Evolutionary conservation across 2,888 invertebrate species (phyloP).

Genomic region (Dysmachus trigonus): DNA sequence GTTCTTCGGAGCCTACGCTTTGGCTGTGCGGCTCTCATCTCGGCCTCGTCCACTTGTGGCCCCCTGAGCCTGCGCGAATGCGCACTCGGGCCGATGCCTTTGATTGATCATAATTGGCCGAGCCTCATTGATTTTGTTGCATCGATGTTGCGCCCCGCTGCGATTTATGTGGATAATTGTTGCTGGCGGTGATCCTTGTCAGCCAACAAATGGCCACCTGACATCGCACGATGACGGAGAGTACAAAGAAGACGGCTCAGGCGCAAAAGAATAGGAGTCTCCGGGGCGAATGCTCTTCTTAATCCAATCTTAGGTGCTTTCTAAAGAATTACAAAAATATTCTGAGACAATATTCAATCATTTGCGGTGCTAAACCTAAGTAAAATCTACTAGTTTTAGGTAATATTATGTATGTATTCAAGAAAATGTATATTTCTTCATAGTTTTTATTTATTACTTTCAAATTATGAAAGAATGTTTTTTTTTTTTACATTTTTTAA

Average conservation of each 20-base stretch:
- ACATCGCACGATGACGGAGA: background rate
- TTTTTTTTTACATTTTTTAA: too few species aligned
- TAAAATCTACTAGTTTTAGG: too few species aligned
- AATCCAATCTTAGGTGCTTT: background rate
- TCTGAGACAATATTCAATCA: background rate
- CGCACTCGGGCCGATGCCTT: background rate
- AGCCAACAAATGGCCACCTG: conserved; percentile 24
- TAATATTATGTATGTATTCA: too few species aligned
- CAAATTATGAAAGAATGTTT: too few species aligned
- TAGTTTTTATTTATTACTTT: too few species aligned
- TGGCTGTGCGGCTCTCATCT: conserved; percentile 12
- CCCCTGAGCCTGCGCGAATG: background rate
- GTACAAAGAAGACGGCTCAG: background rate
- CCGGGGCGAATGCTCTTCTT: background rate
- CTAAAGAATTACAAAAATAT: background rate
- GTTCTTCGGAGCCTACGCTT: background rate
- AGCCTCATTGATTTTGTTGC: conserved; percentile 36
- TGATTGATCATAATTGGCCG: conserved; percentile 47
- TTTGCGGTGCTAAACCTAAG: too few species aligned
- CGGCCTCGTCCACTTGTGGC: background rate
- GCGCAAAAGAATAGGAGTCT: background rate
- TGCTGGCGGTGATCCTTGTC: conserved; percentile 38
- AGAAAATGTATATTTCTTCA: too few species aligned
- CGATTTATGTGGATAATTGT: conserved; percentile 41
- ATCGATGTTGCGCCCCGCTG: conserved; percentile 26